A percentile compares a stretch with the other conserved stretches of the same genome.
These are phyloP conservation scores for Homalodisca vitripennis DNA, from an alignment of 1,140 invertebrate genomes.

Conservation along the genomic window DNA sequence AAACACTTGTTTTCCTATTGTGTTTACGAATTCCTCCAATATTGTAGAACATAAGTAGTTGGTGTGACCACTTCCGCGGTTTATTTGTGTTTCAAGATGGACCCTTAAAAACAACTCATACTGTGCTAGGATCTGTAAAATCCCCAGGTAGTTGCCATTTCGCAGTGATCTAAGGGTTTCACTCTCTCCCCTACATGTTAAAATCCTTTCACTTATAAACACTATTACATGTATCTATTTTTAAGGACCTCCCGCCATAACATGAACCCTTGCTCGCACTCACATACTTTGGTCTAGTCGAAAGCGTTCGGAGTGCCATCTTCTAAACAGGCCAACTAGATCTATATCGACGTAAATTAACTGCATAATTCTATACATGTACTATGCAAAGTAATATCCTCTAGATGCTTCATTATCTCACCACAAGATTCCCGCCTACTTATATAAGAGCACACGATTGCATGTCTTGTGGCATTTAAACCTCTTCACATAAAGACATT, in stretches of 20 bases:
- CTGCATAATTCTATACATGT: too few species aligned
- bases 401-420: too few species aligned
- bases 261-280: too few species aligned
- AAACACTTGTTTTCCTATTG: conserved; percentile 34
- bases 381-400: too few species aligned
- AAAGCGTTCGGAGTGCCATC: too few species aligned
- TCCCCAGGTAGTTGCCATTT: conserved; percentile 24
- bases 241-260: neutral
- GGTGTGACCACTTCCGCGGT: conserved; percentile 32
- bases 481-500: too few species aligned
- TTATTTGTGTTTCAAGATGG: conserved; percentile 32
- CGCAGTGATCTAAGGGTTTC: conserved; percentile 28
- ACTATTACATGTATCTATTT: neutral
- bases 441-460: too few species aligned
- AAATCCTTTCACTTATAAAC: conserved; percentile 14
- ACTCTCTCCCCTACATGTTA: conserved; percentile 34
- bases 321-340: too few species aligned
- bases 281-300: too few species aligned
- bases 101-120: conserved; percentile 37
- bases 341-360: too few species aligned
- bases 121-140: conserved; percentile 21
- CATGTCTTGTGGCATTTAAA: too few species aligned
- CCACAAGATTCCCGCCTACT: too few species aligned
- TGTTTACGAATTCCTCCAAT: conserved; percentile 35
- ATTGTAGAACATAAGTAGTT: conserved; percentile 36